Evolutionary conservation across 2,113 vertebrate species (phyloP).

Genomic region (Tragelaphus scriptus): DNA sequence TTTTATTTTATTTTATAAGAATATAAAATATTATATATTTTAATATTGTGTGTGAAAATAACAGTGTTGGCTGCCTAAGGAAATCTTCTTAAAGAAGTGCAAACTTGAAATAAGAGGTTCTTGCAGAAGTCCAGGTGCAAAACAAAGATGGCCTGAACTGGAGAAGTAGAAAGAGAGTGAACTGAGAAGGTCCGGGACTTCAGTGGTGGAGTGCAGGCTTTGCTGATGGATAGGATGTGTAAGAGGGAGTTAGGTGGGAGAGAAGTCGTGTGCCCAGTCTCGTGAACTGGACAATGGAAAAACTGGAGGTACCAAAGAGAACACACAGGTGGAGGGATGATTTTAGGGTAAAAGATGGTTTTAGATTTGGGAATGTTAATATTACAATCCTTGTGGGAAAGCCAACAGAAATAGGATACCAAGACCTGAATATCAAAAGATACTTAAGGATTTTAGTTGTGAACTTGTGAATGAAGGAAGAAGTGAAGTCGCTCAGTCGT

Average conservation of each 20-base stretch:
- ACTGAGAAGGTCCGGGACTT: not conserved
- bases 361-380: not conserved
- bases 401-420: not conserved
- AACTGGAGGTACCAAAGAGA: not conserved
- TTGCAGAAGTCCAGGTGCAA: not conserved
- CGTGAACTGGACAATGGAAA: not conserved
- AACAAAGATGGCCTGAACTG: not conserved
- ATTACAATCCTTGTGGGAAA: not conserved
- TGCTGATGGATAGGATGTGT: not conserved
- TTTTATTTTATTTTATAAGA: not conserved
- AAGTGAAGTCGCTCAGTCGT: too few relatives aligned
- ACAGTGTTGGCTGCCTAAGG: not conserved
- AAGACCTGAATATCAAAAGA: not conserved
- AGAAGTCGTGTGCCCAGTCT: rapidly evolving
- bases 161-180: not conserved
- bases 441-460: not conserved
- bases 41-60: not conserved
- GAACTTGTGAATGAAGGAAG: not conserved
- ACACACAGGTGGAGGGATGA: not conserved
- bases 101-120: not conserved
- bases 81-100: not conserved
- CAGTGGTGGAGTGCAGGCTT: not conserved
- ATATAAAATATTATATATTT: not conserved
- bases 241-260: too few relatives aligned
- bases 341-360: not conserved